A percentile compares a stretch with the other conserved stretches of the same genome.
Conservation (phyloP, 2,797 vertebrate species). For the Sebastes steindachneri region DNA sequence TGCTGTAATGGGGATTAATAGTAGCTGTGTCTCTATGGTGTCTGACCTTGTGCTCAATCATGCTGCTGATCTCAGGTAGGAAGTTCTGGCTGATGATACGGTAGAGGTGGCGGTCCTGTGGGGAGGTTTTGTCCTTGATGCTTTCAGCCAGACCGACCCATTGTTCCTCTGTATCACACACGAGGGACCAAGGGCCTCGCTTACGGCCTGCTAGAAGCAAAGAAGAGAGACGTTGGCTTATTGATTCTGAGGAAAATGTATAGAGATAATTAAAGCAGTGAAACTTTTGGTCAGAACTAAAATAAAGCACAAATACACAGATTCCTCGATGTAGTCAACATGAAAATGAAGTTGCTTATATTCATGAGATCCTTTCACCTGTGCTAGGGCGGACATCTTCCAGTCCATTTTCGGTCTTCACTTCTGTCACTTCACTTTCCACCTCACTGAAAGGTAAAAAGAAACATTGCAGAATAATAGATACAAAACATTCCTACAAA, state of each 20-base stretch:
- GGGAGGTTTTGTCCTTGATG: slow-evolving; percentile 92
- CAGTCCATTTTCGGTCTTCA: slow-evolving; percentile 63
- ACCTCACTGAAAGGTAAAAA: slow-evolving; percentile 69
- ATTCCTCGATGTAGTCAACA: neutral
- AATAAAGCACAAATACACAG: neutral
- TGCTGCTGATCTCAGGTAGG: slow-evolving; percentile 97
- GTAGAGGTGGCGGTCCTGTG: slow-evolving; percentile 94
- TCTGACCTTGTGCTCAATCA: slow-evolving; percentile 97
- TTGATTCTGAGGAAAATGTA: neutral
- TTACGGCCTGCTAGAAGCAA: slow-evolving; percentile 54
- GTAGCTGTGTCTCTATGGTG: neutral
- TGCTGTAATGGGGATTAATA: slow-evolving; percentile 7
- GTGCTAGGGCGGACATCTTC: slow-evolving; percentile 45
- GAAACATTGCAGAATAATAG: neutral
- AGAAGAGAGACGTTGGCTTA: neutral
- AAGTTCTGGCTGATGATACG: slow-evolving; percentile 97
- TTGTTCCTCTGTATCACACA: slow-evolving; percentile 95
- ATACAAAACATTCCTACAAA: neutral
- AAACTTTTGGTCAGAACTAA: neutral
- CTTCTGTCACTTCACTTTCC: slow-evolving; percentile 64
- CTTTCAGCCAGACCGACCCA: slow-evolving; percentile 94
- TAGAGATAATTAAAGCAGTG: neutral
- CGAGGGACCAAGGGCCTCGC: slow-evolving; percentile 90
- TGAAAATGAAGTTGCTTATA: neutral
- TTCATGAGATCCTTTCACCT: slow-evolving; percentile 58